Evolutionary conservation across 2,113 vertebrate species (phyloP).

Genomic region (Peromyscus californicus): DNA sequence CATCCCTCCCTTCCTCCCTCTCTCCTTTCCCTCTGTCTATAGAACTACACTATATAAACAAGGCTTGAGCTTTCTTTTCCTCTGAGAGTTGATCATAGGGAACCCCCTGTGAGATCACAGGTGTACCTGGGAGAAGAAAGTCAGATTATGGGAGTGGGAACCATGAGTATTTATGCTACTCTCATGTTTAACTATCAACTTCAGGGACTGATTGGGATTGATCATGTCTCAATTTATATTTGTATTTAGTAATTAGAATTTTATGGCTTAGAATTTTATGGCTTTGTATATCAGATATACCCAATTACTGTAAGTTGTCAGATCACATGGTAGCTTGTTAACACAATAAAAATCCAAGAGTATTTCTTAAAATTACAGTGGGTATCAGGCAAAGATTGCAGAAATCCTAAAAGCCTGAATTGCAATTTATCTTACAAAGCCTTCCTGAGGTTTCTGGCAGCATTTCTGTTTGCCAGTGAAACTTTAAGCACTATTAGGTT

Average conservation of each 20-base stretch:
- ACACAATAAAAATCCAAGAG: not conserved
- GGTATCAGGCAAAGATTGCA: not conserved
- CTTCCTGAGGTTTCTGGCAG: not conserved
- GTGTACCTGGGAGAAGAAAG: not conserved
- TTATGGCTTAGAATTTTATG: not conserved
- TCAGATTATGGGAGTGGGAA: not conserved
- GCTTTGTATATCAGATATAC: not conserved
- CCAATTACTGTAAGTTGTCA: not conserved
- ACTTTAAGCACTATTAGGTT: not conserved
- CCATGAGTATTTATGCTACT: not conserved
- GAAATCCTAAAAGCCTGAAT: not conserved
- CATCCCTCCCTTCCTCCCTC: not conserved
- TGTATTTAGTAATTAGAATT: not conserved
- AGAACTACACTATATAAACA: not conserved
- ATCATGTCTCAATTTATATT: not conserved
- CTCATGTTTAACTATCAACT: not conserved
- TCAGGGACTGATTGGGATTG: not conserved
- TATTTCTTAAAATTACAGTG: not conserved
- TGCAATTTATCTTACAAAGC: not conserved
- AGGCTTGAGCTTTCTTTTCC: not conserved
- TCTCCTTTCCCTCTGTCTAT: too few species aligned
- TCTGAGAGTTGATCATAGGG: not conserved
- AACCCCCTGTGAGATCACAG: not conserved
- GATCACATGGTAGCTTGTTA: not conserved
- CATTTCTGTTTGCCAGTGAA: not conserved